Evolutionary conservation across 2,113 vertebrate genomes (phyloP).

Genomic region (Gracilinanus agilis): DNA sequence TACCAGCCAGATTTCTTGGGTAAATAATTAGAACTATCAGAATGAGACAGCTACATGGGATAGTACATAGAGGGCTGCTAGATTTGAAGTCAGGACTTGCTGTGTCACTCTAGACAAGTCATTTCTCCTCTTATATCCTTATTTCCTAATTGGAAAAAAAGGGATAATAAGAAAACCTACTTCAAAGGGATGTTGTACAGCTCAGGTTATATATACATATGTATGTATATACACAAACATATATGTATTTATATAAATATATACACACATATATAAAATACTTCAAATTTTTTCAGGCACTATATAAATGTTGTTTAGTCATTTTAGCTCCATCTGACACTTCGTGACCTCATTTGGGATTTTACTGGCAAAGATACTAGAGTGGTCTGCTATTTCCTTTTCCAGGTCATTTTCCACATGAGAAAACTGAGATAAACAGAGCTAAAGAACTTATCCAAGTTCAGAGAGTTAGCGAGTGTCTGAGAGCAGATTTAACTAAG

Average conservation of each 20-base stretch:
- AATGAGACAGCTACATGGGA: not conserved
- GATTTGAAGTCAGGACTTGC: not conserved
- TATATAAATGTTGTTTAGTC: not conserved
- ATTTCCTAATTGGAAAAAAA: not conserved
- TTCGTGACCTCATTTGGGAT: not conserved
- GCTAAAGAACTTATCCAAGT: not conserved
- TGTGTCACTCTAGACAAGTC: not conserved
- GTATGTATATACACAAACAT: not conserved
- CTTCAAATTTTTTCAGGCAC: not conserved
- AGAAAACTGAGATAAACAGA: not conserved
- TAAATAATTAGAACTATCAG: not conserved
- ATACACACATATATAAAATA: not conserved
- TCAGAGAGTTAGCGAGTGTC: not conserved
- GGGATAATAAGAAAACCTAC: not conserved
- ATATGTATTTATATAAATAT: too few relatives aligned
- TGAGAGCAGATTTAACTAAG: not conserved
- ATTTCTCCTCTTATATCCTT: not conserved
- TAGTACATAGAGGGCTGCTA: not conserved
- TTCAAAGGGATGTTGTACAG: not conserved
- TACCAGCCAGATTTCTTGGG: not conserved
- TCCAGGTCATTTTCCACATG: not conserved
- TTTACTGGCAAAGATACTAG: not conserved
- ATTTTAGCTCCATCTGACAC: not conserved
- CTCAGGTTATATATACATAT: not conserved
- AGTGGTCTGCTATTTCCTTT: not conserved